Base-by-base conservation (phyloP, 2,113 vertebrate species). In the Brienomyrus longianalis region DNA sequence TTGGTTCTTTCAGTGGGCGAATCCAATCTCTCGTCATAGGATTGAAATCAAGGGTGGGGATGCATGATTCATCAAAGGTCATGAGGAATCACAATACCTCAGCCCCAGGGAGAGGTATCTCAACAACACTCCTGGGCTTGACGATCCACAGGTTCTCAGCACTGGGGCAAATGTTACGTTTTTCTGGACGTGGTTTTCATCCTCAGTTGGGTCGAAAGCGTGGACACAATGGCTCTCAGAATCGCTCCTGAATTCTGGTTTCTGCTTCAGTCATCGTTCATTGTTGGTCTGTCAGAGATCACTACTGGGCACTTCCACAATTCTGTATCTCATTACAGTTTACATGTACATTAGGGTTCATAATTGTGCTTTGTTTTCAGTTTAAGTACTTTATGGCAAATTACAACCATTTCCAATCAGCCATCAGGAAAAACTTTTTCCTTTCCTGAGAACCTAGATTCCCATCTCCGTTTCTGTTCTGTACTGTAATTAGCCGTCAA, bases 381-480 rank as follows among this genome's bases (percentile, higher is more conserved):
- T 89, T 48, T 52, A 3, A 31, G 50, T 54, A n/a, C 70, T 17
- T 51, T 52, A 39, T 35, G 35, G 50, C 66, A 83, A 39, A 52
- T 31, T 56, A 1, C 8, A 56, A 27, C 85, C 51, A 48, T 52
- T n/a, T 83, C 23, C 52, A 50, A 80, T 48, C 70, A 74, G 59
- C 11, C n/a, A 50, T 47, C 45, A 48, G 48, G 48, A 56, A n/a
- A 39, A 43, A 39, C 19, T 13, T 15, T 23, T 59, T 88, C 15
- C 66, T 43, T 62, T 83, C 85, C 85, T 54, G 31, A 83, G 88
- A 80, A 89, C 31, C 7, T 74, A 52, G 70, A 83, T 89, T 54
- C 15, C 35, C 54, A 66, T 88, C 47, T 80, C 23, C 0, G 21
- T 35, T 80, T 51, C 19, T 80, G 27, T n/a, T 80, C n/a, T 70